phyloP scores from a whole-genome alignment of 2,797 vertebrate genomes.

The Cyclopterus lumpus region DNA sequence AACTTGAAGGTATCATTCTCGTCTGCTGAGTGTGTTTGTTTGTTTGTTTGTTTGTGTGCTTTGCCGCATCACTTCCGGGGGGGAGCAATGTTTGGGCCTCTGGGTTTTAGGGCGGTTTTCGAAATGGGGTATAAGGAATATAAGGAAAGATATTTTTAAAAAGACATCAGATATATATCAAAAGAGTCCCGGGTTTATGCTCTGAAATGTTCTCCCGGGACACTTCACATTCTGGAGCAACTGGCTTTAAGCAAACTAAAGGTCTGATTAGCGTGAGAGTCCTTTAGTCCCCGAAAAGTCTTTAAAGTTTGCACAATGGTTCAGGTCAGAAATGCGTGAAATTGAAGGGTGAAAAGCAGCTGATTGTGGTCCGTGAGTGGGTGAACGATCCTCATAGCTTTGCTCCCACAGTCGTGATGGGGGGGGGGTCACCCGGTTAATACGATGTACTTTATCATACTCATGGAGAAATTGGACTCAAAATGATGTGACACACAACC shows the following conservation, averaged over 20 bases:
- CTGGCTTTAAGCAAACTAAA: neutral
- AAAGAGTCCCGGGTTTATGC: conserved; percentile 4
- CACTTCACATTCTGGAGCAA: neutral
- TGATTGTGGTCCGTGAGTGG: neutral
- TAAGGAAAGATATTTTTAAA: neutral
- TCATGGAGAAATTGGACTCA: too few relatives aligned
- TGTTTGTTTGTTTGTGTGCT: conserved; percentile 78
- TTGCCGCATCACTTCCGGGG: conserved; percentile 1
- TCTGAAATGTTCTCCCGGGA: neutral
- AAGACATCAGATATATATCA: neutral
- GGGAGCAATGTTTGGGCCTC: too few relatives aligned
- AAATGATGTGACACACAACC: too few relatives aligned
- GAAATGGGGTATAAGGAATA: neutral
- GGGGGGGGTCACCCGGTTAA: too few relatives aligned
- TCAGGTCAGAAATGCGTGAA: neutral
- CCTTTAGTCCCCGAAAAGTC: neutral
- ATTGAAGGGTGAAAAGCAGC: neutral
- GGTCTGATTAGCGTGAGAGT: too few relatives aligned
- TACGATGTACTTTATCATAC: too few relatives aligned
- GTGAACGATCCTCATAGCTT: neutral
- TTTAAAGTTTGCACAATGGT: neutral
- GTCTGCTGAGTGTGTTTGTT: conserved; percentile 77
- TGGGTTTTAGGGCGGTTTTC: neutral
- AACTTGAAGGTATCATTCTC: conserved; percentile 84
- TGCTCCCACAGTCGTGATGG: neutral